These are phyloP conservation scores for Pristionchus arcanus DNA, from an alignment of 2,888 invertebrate genomes.

Conservation along the genomic window DNA sequence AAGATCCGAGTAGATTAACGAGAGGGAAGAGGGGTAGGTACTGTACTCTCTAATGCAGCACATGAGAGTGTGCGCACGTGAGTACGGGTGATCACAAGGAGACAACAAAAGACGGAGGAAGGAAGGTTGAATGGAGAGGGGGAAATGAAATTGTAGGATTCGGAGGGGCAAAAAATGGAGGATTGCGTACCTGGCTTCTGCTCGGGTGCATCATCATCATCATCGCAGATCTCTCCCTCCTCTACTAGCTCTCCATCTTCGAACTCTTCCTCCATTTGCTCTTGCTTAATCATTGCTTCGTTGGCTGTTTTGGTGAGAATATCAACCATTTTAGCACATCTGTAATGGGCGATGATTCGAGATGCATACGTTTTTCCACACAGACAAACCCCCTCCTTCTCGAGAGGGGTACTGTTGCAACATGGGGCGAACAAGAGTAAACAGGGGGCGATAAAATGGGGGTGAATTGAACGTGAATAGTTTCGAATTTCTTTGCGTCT, in stretches of 20 bases:
- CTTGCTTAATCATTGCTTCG: constrained; percentile 22
- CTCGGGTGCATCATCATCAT: constrained; percentile 47
- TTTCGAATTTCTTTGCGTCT: constrained; percentile 5
- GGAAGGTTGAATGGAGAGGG: background rate
- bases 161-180: background rate
- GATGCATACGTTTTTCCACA: background rate
- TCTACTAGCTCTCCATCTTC: constrained; percentile 55
- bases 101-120: constrained; percentile 21
- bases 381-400: background rate
- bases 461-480: background rate
- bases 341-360: constrained; percentile 21
- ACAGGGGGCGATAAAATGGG: background rate
- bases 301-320: constrained; percentile 47
- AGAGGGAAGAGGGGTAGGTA: background rate
- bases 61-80: constrained; percentile 35
- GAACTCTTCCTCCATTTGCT: constrained; percentile 49
- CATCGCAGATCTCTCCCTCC: constrained; percentile 56
- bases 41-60: constrained; percentile 19
- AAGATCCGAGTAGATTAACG: background rate
- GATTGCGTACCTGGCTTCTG: constrained; percentile 40
- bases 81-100: constrained; percentile 14
- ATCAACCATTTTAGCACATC: constrained; percentile 55
- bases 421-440: constrained; percentile 9
- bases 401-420: constrained; percentile 6
- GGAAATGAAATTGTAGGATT: background rate